Evolutionary conservation across 2,888 invertebrate genomes (phyloP).

Genomic region (Morpho deidamia): DNA sequence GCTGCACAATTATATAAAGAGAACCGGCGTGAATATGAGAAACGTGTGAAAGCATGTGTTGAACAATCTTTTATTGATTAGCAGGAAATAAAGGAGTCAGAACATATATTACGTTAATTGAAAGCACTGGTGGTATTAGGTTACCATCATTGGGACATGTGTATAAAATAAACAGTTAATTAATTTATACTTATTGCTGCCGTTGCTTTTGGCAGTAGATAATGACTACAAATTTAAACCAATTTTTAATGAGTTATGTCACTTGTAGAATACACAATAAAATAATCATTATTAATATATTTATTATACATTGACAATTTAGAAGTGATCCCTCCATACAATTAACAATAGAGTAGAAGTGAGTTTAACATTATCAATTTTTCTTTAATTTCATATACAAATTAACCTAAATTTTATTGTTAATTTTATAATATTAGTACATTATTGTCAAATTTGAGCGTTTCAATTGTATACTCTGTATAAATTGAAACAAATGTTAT

Average conservation of each 20-base stretch:
- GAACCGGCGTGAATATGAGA: constrained; percentile 99
- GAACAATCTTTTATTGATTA: constrained; percentile 99
- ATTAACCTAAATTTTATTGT: not conserved
- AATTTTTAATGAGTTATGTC: constrained; percentile 9
- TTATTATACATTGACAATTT: constrained; percentile 6
- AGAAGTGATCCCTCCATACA: constrained; percentile 27
- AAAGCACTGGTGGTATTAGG: constrained; percentile 42
- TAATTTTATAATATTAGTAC: no score
- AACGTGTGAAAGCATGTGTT: constrained; percentile 99
- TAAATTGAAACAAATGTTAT: not conserved
- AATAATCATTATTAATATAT: constrained; percentile 8
- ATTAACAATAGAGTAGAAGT: constrained; percentile 29
- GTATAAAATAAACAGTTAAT: constrained; percentile 29
- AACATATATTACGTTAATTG: constrained; percentile 29
- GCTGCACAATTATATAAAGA: constrained; percentile 99
- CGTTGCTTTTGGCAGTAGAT: constrained; percentile 21
- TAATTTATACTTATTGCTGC: constrained; percentile 31
- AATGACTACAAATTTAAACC: constrained; percentile 9
- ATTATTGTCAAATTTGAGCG: no score
- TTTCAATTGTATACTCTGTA: no score
- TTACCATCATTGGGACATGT: constrained; percentile 62
- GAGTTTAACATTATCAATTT: constrained; percentile 15
- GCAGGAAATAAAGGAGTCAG: constrained; percentile 51
- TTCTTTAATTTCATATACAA: constrained; percentile 6
- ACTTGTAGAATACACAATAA: constrained; percentile 13